Conservation (phyloP, 2,888 invertebrate genomes). For the Thera obeliscata region DNA sequence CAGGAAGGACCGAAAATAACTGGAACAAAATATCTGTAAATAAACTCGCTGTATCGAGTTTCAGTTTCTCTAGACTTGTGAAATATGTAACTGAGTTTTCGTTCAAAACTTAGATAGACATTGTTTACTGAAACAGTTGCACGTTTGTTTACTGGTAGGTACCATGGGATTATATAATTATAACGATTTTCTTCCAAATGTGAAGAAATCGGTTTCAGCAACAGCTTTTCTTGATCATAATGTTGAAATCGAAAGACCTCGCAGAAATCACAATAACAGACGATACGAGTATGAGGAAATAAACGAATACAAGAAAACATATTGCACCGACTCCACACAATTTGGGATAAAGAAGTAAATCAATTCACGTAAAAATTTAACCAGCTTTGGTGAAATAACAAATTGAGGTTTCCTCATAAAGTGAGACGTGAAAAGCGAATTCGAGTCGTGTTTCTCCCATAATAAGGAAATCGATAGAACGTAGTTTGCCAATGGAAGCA, state of each 20-base stretch:
- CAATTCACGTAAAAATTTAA: not conserved
- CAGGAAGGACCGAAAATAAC: constrained; percentile 80
- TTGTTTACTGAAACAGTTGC: constrained; percentile 23
- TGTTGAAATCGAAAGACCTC: not conserved
- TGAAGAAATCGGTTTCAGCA: not conserved
- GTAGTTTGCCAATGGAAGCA: constrained; percentile 33
- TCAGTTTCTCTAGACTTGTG: constrained; percentile 48
- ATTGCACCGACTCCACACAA: not conserved
- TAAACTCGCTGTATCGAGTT: constrained; percentile 66
- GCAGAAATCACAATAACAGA: not conserved
- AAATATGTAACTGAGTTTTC: constrained; percentile 19
- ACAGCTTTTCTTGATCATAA: not conserved
- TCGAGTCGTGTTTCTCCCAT: constrained; percentile 19
- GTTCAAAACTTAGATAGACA: constrained; percentile 23
- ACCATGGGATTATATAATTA: constrained; percentile 1
- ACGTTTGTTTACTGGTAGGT: constrained; percentile 21
- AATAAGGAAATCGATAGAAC: constrained; percentile 21
- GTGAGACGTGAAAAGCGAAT: constrained; percentile 1
- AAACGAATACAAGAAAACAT: not conserved
- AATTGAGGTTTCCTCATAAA: not conserved
- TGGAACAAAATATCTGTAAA: constrained; percentile 79
- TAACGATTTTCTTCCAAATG: not conserved
- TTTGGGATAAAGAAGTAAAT: not conserved
- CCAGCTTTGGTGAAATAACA: not conserved
- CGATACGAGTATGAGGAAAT: not conserved